Evolutionary conservation across 2,797 vertebrate genomes (phyloP), one percentile per base, ranked within the genome.

Genomic region (Protonibea diacanthus): DNA sequence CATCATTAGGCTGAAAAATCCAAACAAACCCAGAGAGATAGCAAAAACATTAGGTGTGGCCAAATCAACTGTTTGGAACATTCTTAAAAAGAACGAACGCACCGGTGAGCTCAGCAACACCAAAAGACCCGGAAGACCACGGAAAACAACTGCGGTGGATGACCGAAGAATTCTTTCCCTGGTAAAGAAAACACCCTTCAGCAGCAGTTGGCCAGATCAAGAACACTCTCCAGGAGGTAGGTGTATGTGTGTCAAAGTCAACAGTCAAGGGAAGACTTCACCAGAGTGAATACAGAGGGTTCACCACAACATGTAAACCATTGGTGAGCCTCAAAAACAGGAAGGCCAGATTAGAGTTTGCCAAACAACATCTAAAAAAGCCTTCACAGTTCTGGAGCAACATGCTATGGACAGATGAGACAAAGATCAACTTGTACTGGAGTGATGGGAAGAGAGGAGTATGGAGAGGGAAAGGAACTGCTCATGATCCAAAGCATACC

Each of bases 181-280:
- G 4, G 29, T 64, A 3, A 66, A 52, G 74, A 78, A 77, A 82
- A 83, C 45, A 20, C 51, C 64, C 64, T 80, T 87, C 75, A 78
- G 25, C 86, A 83, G 84, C 80, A 82, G 83, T 83, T 80, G 78
- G 79, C 4, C 80, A 82, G 80, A 86, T 86, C 62, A 89, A 86
- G 59, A 90, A 71, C 72, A 86, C 68, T 61, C 76, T 86, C 74
- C 71, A 84, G 67, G 67, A 83, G 71, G 84, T 74, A 61, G 59
- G 64, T 18, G 48, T 81, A 57, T 58, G 4, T 27, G 4, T 53
- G 27, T 49, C 60, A 64, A 52, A 38, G 58, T 48, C 61, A 47
- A 48, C 62, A 55, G 4, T 21, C 9, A 23, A 13, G n/a, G 23
- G 51, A 52, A 52, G 51, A 52, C 51, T 52, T 51, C 48, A 51